Conservation (phyloP, 2,113 vertebrate species). For the Odocoileus virginianus region DNA sequence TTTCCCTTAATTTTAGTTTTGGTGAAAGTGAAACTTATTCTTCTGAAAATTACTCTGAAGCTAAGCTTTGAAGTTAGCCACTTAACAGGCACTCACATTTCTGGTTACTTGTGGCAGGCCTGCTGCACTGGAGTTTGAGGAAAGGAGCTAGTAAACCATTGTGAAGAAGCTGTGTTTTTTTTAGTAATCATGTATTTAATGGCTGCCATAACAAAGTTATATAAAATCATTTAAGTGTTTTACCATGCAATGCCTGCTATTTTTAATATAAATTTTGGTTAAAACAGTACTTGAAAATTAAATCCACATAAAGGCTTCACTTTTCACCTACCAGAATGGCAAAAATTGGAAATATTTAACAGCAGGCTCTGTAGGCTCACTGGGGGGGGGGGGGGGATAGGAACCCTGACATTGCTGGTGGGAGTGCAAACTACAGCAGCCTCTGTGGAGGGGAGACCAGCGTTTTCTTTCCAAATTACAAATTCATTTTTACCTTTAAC, state of each 20-base stretch:
- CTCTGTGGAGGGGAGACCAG: not conserved
- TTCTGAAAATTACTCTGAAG: not conserved
- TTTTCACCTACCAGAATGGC: not conserved
- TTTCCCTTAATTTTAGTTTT: slow-evolving; percentile 13
- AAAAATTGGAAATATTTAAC: not conserved
- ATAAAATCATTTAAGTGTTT: not conserved
- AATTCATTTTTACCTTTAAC: not conserved
- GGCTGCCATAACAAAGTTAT: not conserved
- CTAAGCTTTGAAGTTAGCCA: not conserved
- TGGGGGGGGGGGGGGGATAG: too few species aligned
- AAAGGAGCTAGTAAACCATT: not conserved
- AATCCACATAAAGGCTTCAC: not conserved
- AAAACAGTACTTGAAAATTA: slow-evolving; percentile 28
- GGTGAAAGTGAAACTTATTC: not conserved
- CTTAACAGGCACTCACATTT: not conserved
- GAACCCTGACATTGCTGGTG: not conserved
- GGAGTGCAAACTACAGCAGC: not conserved
- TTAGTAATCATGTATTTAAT: not conserved
- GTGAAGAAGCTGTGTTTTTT: not conserved
- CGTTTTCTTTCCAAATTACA: not conserved
- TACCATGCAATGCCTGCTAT: not conserved
- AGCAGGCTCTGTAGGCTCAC: not conserved
- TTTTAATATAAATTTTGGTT: not conserved
- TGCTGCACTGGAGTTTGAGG: not conserved
- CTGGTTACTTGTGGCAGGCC: not conserved